These are phyloP conservation scores for Antigone vipio DNA, from an alignment of 2,113 vertebrate species.

Conservation along the genomic window DNA sequence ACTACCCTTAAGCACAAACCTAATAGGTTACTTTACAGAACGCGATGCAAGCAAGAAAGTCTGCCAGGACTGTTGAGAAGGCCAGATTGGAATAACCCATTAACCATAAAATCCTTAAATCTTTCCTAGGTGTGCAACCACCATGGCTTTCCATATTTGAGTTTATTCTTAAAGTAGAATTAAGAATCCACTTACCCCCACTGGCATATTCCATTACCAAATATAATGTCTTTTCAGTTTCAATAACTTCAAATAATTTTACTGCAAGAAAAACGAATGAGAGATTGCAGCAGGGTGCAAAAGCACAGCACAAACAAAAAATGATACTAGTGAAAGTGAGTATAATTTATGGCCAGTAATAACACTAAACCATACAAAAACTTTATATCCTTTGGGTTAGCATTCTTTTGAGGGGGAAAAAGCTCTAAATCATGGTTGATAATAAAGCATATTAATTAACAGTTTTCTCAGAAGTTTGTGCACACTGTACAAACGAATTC, in stretches of 20 bases:
- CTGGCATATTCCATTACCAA: conserved; percentile 96
- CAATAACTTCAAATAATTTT: conserved; percentile 97
- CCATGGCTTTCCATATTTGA: background rate
- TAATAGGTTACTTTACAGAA: background rate
- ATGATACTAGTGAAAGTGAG: background rate
- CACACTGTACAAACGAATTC: background rate
- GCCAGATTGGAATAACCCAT: background rate
- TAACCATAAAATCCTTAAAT: background rate
- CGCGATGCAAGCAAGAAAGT: background rate
- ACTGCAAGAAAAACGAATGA: conserved; percentile 78
- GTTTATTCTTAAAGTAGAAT: background rate
- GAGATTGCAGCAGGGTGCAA: conserved; percentile 19
- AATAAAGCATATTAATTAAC: conserved; percentile 34
- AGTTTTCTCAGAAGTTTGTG: background rate
- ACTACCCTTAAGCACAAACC: background rate
- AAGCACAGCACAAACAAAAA: conserved; percentile 22
- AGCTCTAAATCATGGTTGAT: background rate
- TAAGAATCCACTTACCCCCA: conserved; percentile 82
- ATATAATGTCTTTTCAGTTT: conserved; percentile 96
- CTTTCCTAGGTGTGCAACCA: background rate
- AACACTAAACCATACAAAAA: background rate
- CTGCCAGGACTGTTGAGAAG: background rate
- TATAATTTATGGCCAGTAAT: background rate
- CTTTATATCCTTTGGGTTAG: conserved; percentile 12
- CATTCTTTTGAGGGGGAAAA: background rate